A percentile compares a stretch with the other conserved stretches of the same genome.
phyloP scores from a whole-genome alignment of 1,140 invertebrate genomes.

The Euura saliciscinereae region DNA sequence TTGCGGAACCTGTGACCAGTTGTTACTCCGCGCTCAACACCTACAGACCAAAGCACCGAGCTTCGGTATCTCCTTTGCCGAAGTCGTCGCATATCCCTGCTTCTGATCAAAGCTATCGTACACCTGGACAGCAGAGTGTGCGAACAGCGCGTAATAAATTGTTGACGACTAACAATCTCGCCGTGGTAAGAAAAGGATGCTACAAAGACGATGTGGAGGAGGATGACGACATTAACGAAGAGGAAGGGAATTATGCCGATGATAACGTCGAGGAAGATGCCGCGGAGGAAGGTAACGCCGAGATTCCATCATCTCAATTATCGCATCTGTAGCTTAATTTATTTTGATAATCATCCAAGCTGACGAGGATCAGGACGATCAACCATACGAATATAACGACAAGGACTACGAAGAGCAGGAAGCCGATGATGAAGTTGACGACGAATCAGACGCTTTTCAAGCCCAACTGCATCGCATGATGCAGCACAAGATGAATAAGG shows the following conservation, averaged over 20 bases:
- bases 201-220: slow-evolving; percentile 27
- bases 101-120: slow-evolving; percentile 6
- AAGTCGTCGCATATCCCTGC: neutral
- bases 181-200: slow-evolving; percentile 24
- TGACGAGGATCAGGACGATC: slow-evolving; percentile 29
- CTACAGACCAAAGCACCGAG: slow-evolving; percentile 20
- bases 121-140: neutral
- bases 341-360: slow-evolving; percentile 9
- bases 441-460: slow-evolving; percentile 30
- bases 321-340: neutral
- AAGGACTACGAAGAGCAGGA: slow-evolving; percentile 40
- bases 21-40: slow-evolving; percentile 29
- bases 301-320: neutral
- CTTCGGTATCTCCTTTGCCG: neutral
- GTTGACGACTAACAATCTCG: slow-evolving; percentile 15
- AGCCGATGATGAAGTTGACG: slow-evolving; percentile 37
- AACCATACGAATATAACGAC: neutral
- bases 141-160: slow-evolving; percentile 21
- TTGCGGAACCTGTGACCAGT: slow-evolving; percentile 22
- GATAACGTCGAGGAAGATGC: slow-evolving; percentile 33
- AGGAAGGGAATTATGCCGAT: slow-evolving; percentile 24
- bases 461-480: slow-evolving; percentile 8
- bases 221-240: slow-evolving; percentile 25
- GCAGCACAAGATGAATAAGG: neutral
- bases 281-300: slow-evolving; percentile 32